Evolutionary conservation across 1,140 invertebrate genomes (phyloP).

Genomic region (Leptestheria dahalacensis): DNA sequence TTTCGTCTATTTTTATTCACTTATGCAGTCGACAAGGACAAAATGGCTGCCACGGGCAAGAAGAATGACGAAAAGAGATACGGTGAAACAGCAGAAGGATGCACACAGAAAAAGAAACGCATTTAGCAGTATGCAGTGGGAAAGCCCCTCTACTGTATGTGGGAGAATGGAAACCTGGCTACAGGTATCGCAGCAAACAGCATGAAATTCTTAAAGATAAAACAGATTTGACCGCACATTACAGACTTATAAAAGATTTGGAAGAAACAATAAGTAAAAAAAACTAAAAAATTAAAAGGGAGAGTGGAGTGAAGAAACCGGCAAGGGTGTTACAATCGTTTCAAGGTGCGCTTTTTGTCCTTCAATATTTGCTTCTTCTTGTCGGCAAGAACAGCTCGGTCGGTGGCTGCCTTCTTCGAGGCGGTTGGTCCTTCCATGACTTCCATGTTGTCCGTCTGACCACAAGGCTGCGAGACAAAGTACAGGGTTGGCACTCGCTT

Average conservation of each 20-base stretch:
- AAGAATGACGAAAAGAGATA: too few species aligned
- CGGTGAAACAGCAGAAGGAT: too few species aligned
- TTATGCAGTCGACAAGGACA: too few species aligned
- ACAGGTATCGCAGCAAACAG: too few species aligned
- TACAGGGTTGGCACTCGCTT: neutral
- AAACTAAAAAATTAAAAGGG: constrained; percentile 1
- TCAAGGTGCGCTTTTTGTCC: constrained; percentile 73
- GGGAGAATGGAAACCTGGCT: too few species aligned
- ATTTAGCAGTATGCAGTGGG: too few species aligned
- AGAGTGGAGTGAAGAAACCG: neutral
- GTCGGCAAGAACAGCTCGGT: constrained; percentile 55
- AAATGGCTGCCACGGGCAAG: too few species aligned
- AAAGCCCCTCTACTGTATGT: too few species aligned
- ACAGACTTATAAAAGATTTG: neutral
- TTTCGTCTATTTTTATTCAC: too few species aligned
- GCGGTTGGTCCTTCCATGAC: constrained; percentile 47
- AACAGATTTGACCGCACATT: constrained; percentile 2
- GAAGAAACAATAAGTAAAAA: neutral
- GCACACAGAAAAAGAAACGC: too few species aligned
- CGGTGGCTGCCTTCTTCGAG: constrained; percentile 60
- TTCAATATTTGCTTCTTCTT: constrained; percentile 57
- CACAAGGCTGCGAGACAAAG: constrained; percentile 10
- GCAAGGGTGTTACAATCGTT: constrained; percentile 54
- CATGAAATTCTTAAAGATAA: too few species aligned
- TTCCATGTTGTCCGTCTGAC: constrained; percentile 23